Base-by-base conservation (phyloP, 2,113 vertebrate species). In the Tichodroma muraria region DNA sequence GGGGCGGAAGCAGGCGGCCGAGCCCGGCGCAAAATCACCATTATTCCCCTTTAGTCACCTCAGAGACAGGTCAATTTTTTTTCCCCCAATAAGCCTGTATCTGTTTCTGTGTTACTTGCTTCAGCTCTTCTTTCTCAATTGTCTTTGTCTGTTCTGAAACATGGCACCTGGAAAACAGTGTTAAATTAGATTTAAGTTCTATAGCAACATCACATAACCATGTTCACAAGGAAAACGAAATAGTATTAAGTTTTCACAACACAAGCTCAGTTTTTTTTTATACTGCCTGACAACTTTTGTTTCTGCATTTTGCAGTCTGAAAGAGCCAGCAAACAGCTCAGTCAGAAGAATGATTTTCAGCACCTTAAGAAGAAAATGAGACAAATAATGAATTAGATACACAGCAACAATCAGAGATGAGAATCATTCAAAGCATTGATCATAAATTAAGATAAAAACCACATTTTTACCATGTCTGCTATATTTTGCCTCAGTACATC, bases 21-120 rank as follows among this genome's bases (percentile, higher is more conserved):
- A 99, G 99, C 98, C 98, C 99, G 99, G 99, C 99, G 99, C 99
- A 99, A 99, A 99, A 99, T 99, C 99, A 99, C 99, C 99, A 99
- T 99, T 99, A 99, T 99, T 99, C 99, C 99, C 99, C 99, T 99
- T 99, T 99, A 98, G 99, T 99, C 99, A 99, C 99, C 98, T 98
- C 99, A 99, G 98, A 98, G 98, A 99, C 99, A 99, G 97, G 99
- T 98, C 98, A 99, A 98, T 99, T 98, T 97, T 98, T 98, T 98
- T 98, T 98, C 98, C 98, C 98, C 97, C 97, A 98, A 93, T 98
- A 96, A 97, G 97, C 97, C 98, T 98, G 97, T 98, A 96, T 98
- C 95, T 96, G 61, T 94, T 97, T 97, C 97, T 98, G 97, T 97
- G 97, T 96, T 81, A 95, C 77, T 96, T 81, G 96, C 97, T 96